A percentile compares a stretch with the other conserved stretches of the same genome.
phyloP scores from a whole-genome alignment of 2,797 vertebrate species.

The Potorous gilbertii region DNA sequence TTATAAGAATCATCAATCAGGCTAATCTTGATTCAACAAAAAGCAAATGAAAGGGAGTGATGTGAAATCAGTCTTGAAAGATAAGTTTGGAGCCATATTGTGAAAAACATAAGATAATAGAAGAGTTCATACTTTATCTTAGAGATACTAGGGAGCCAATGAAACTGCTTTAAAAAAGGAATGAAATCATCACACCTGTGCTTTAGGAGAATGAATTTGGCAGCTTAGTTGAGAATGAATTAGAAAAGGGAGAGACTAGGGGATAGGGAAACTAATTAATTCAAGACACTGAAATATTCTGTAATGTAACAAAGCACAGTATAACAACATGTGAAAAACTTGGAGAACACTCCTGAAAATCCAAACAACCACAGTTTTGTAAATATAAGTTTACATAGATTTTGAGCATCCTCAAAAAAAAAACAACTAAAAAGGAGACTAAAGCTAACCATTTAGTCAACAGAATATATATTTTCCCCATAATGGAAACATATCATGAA shows the following conservation, averaged over 20 bases:
- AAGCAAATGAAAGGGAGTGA: background rate
- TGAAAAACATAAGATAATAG: background rate
- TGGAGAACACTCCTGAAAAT: background rate
- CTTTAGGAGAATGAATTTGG: background rate
- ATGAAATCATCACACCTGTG: background rate
- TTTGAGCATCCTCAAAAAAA: background rate
- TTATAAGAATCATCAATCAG: background rate
- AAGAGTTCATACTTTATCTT: background rate
- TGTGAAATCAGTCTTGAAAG: background rate
- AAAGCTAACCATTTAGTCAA: background rate
- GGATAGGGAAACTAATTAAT: background rate
- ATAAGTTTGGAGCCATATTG: background rate
- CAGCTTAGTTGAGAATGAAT: background rate
- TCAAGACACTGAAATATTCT: background rate
- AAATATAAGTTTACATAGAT: background rate
- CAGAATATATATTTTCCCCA: background rate
- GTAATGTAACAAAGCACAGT: background rate
- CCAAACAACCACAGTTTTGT: background rate
- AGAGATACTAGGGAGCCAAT: background rate
- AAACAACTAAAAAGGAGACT: background rate
- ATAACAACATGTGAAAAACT: background rate
- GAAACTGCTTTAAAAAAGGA: background rate
- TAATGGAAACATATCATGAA: background rate
- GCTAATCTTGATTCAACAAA: background rate
- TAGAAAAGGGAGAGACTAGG: background rate